Evolutionary conservation across 2,113 vertebrate genomes (phyloP).

Genomic region (Scomber scombrus): DNA sequence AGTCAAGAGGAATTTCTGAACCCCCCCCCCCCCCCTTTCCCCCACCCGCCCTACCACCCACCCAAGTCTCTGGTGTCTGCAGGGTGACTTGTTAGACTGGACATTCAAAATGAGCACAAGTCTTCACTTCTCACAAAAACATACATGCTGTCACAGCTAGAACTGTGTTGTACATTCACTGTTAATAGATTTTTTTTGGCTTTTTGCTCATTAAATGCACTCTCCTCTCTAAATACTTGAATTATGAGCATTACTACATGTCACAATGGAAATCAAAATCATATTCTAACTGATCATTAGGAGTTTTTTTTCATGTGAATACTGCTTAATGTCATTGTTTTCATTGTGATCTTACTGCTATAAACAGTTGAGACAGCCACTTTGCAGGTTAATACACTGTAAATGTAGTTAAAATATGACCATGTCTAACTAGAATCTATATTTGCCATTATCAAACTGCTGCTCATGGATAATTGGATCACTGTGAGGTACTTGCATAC

Average conservation of each 20-base stretch:
- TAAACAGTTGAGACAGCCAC: not conserved
- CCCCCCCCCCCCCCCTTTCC: slow-evolving; percentile 1
- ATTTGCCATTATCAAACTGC: not conserved
- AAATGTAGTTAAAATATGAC: not conserved
- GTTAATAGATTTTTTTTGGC: not conserved
- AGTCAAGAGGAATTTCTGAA: slow-evolving; percentile 46
- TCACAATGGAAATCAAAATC: no score
- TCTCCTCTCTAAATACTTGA: no score
- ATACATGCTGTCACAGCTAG: not conserved
- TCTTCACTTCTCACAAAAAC: not conserved
- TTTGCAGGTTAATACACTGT: no score
- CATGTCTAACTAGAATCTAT: not conserved
- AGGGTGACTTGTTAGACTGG: slow-evolving; percentile 1
- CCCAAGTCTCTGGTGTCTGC: slow-evolving; percentile 14
- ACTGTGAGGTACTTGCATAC: not conserved
- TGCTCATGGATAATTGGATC: not conserved
- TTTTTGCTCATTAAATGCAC: no score
- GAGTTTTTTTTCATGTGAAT: not conserved
- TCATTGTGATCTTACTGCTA: not conserved
- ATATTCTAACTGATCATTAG: not conserved
- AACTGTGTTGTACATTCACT: no score
- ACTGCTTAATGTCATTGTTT: not conserved
- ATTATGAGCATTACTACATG: not conserved
- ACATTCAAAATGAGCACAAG: not conserved
- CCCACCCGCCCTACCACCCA: not conserved